phyloP scores from a whole-genome alignment of 2,113 vertebrate genomes.

The Grallaria varia region DNA sequence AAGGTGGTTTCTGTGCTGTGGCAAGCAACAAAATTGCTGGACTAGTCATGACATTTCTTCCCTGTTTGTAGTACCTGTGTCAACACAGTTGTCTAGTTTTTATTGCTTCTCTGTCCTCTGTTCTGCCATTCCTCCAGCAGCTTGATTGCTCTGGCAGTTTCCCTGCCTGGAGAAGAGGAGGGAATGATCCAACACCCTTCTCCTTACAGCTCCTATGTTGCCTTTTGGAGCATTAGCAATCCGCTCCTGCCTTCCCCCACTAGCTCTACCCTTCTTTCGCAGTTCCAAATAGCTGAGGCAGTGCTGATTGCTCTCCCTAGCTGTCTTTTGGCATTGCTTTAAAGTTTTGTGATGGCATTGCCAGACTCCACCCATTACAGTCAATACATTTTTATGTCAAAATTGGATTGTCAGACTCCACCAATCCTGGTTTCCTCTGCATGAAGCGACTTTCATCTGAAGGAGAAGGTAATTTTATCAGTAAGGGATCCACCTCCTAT shows the following conservation, averaged over 20 bases:
- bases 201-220: neutral
- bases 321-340: neutral
- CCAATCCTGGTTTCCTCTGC: conserved; percentile 3
- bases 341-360: neutral
- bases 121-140: neutral
- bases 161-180: neutral
- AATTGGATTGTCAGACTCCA: neutral
- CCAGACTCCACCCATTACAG: neutral
- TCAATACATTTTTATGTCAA: neutral
- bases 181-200: neutral
- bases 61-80: neutral
- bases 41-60: neutral
- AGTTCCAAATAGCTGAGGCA: neutral
- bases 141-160: neutral
- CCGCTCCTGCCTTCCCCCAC: neutral
- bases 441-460: neutral
- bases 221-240: neutral
- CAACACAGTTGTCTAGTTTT: neutral
- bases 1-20: neutral
- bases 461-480: conserved; percentile 47
- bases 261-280: neutral
- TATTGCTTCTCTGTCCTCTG: neutral
- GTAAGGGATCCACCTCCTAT: neutral
- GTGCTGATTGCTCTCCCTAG: neutral
- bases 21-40: neutral